Evolutionary conservation across 1,140 invertebrate genomes (phyloP), one percentile per base, ranked within the genome.

Genomic region (Epicauta chinensis): DNA sequence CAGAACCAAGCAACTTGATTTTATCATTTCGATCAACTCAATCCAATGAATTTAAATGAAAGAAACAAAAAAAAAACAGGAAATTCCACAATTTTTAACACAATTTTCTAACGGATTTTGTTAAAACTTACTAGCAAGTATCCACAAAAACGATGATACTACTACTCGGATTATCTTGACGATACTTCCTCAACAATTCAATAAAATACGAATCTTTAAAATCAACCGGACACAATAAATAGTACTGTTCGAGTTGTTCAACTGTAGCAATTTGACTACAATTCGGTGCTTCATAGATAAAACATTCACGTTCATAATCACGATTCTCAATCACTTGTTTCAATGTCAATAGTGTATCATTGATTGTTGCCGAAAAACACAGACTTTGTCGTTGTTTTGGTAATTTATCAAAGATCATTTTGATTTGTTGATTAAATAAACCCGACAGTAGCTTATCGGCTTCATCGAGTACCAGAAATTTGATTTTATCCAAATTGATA

Each of bases 311-410:
- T 23, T 23, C 23, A 23, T 23, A 23, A 23, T 23, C 9, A 79
- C 75, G 69, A 79, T 58, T 17, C 58, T 63, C 71, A 12, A 81
- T 80, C 3, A 86, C 75, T 59, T 80, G 65, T 69, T 86, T 83
- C 12, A 91, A 73, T 71, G 84, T 83, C 48, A 84, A 74, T 16
- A 91, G 71, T 53, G 86, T 82, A 68, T 94, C 88, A 6, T 92
- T 96, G 67, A 98, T 93, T 11, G 97, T 99, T 1, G 97, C 97
- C 49, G 94, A 97, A 66, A 98, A 99, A 16, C 98, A 76, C 29
- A 97, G 75, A 14, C 87, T 93, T 65, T 93, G 90, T 59, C 87
- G 79, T 37, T 86, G 80, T 56, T 82, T 80, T 0, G 94, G 91
- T 36, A 98, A 71, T 6, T 81, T 79, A 52, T 79, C 71, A 64